phyloP scores from a whole-genome alignment of 2,113 vertebrate genomes.

The Thymallus thymallus region DNA sequence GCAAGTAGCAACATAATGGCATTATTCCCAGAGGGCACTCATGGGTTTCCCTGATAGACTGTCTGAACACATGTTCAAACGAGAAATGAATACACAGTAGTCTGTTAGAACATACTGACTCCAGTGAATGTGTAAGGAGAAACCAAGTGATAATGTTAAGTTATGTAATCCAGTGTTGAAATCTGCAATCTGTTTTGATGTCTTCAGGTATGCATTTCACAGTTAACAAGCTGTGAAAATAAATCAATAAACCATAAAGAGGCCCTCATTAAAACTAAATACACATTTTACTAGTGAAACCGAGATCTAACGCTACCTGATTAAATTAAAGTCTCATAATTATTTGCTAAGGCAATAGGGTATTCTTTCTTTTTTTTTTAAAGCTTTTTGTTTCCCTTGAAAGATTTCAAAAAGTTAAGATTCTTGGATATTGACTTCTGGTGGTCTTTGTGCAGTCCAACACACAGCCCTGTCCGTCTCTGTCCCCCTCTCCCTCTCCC shows the following conservation, averaged over 20 bases:
- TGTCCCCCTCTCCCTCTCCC: conserved; percentile 22
- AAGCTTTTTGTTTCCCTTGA: too few species aligned
- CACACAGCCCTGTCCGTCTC: conserved; percentile 10
- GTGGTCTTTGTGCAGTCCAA: conserved; percentile 24
- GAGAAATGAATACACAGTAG: neutral
- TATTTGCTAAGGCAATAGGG: conserved; percentile 32
- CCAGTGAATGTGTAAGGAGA: neutral
- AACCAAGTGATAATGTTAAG: neutral
- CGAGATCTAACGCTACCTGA: neutral
- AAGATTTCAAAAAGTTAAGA: too few species aligned
- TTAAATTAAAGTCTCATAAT: neutral
- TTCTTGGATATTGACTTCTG: neutral
- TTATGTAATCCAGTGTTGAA: conserved; percentile 13
- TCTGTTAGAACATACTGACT: neutral
- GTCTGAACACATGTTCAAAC: neutral
- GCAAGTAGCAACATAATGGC: neutral
- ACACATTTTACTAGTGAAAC: conserved; percentile 10
- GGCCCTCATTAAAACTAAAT: conserved; percentile 10
- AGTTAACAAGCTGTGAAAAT: conserved; percentile 20
- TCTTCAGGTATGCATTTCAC: neutral
- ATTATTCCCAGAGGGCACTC: neutral
- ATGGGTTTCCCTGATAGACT: neutral
- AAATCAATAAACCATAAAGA: conserved; percentile 30
- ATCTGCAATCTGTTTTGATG: conserved; percentile 20
- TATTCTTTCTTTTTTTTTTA: too few species aligned